These are phyloP conservation scores for Stenurella melanura DNA, from an alignment of 2,888 invertebrate genomes.

Conservation along the genomic window DNA sequence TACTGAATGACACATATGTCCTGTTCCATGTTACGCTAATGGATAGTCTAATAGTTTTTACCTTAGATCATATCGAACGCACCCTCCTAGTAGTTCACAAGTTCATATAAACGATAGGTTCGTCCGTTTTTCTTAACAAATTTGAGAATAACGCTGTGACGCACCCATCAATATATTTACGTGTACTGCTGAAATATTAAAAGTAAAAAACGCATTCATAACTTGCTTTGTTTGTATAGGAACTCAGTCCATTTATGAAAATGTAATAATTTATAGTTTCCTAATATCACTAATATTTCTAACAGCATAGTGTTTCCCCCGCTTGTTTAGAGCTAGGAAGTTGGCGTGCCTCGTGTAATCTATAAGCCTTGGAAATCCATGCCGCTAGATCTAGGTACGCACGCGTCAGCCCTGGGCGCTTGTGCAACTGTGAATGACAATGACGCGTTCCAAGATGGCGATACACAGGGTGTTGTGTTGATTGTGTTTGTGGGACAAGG, in stretches of 20 bases:
- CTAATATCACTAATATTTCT: too few species aligned
- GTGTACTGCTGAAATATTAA: neutral
- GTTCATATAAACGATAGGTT: neutral
- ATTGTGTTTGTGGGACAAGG: constrained; percentile 53
- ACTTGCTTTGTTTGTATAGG: too few species aligned
- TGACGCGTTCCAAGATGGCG: constrained; percentile 62
- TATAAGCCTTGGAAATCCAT: constrained; percentile 12
- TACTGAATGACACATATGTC: too few species aligned
- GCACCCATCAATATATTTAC: neutral
- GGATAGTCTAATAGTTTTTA: constrained; percentile 16
- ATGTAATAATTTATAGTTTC: too few species aligned
- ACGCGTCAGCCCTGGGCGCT: constrained; percentile 39
- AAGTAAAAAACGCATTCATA: neutral
- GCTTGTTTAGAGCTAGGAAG: neutral
- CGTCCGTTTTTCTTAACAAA: neutral
- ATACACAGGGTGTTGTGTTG: constrained; percentile 64
- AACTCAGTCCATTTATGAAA: too few species aligned
- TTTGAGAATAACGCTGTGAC: neutral
- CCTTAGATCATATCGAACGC: constrained; percentile 25
- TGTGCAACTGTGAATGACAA: constrained; percentile 49
- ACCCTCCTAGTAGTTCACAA: constrained; percentile 14
- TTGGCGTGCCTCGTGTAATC: neutral
- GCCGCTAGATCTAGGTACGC: neutral
- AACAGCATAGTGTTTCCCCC: too few species aligned
- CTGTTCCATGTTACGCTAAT: constrained; percentile 12